These are phyloP conservation scores for Luffia ferchaultella DNA, from an alignment of 2,888 invertebrate genomes.

Conservation along the genomic window DNA sequence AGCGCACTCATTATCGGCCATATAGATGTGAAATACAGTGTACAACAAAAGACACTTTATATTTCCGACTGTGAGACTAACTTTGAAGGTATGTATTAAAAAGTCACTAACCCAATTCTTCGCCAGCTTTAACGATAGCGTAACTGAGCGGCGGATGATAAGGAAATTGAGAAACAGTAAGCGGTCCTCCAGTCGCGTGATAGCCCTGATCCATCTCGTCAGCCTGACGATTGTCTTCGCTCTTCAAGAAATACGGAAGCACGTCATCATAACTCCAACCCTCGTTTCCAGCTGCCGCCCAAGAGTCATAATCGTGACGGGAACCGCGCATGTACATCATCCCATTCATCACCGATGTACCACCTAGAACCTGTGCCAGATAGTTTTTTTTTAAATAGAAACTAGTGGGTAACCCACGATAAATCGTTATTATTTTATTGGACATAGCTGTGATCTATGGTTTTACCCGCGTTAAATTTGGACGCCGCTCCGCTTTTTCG, in stretches of 20 bases:
- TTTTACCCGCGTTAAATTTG: too few relatives aligned
- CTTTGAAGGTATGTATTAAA: too few relatives aligned
- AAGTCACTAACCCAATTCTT: constrained; percentile 75
- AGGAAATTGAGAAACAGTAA: constrained; percentile 83
- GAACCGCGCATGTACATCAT: constrained; percentile 96
- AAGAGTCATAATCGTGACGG: constrained; percentile 85
- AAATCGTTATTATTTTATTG: too few relatives aligned
- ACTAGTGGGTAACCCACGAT: too few relatives aligned
- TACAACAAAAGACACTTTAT: too few relatives aligned
- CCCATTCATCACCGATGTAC: constrained; percentile 93
- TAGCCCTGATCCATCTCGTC: constrained; percentile 78
- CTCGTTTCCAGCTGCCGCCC: constrained; percentile 85
- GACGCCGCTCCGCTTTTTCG: too few relatives aligned
- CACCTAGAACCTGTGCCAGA: constrained; percentile 77
- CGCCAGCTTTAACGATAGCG: constrained; percentile 79
- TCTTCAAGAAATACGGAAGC: constrained; percentile 88
- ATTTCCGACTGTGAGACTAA: too few relatives aligned
- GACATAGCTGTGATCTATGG: too few relatives aligned
- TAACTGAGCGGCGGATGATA: constrained; percentile 86
- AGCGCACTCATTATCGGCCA: too few relatives aligned
- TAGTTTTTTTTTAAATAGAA: neutral
- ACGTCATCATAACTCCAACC: constrained; percentile 93
- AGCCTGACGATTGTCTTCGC: constrained; percentile 79
- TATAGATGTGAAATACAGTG: too few relatives aligned
- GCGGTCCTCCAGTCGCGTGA: constrained; percentile 79